Evolutionary conservation across 2,888 invertebrate genomes (phyloP).

Genomic region (Andrena dorsata): DNA sequence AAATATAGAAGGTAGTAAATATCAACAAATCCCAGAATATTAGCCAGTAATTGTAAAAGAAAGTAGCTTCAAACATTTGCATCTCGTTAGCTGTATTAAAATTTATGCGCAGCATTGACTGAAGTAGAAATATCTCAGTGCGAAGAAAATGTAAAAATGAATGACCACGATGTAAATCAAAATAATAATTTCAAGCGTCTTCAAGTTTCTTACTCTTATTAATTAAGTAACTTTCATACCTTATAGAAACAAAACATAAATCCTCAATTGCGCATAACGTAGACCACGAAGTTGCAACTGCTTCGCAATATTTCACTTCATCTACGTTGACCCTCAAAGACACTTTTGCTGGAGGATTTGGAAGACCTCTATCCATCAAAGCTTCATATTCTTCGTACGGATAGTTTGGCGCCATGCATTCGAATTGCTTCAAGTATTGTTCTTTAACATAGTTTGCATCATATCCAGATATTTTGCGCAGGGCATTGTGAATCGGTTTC

Average conservation of each 20-base stretch:
- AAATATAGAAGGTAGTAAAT: no score
- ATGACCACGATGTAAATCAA: neutral
- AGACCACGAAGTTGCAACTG: constrained; percentile 74
- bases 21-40: no score
- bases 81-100: no score
- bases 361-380: constrained; percentile 87
- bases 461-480: constrained; percentile 87
- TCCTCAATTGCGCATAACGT: constrained; percentile 92
- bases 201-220: neutral
- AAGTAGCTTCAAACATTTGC: no score
- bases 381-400: constrained; percentile 91
- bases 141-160: neutral
- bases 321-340: constrained; percentile 84
- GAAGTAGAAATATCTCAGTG: no score
- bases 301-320: constrained; percentile 78
- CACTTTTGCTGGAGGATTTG: constrained; percentile 92
- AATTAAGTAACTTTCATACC: constrained; percentile 73
- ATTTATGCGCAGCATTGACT: no score
- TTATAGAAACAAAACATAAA: constrained; percentile 92
- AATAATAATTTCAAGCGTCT: neutral
- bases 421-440: constrained; percentile 92
- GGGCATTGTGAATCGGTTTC: constrained; percentile 90
- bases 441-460: constrained; percentile 91
- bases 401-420: constrained; percentile 93
- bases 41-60: no score